Evolutionary conservation across 2,888 invertebrate genomes (phyloP).

Genomic region (Ochropacha duplaris): DNA sequence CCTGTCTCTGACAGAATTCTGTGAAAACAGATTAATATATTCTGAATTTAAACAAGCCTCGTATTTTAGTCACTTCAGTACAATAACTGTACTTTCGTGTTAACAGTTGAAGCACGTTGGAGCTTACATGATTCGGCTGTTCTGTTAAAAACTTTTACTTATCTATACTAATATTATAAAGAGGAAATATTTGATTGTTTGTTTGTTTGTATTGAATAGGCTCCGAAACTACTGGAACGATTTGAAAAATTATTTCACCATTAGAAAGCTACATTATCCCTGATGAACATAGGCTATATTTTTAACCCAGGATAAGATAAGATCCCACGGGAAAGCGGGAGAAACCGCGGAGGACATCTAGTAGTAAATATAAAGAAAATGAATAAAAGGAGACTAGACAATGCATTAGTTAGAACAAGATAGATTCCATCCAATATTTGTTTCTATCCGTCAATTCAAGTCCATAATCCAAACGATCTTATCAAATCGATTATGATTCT

Average conservation of each 20-base stretch:
- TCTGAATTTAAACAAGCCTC: neutral
- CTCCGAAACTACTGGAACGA: too few species aligned
- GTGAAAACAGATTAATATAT: slow-evolving; percentile 1
- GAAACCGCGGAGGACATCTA: too few species aligned
- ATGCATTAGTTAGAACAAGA: neutral
- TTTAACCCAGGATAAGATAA: too few species aligned
- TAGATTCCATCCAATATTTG: neutral
- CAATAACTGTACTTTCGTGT: neutral
- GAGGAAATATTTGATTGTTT: too few species aligned
- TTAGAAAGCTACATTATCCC: too few species aligned
- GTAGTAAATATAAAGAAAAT: neutral
- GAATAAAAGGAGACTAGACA: neutral
- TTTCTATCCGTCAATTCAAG: neutral
- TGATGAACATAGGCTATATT: too few species aligned
- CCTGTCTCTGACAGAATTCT: slow-evolving; percentile 14
- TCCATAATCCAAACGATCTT: neutral
- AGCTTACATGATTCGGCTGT: neutral
- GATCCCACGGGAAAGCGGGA: too few species aligned
- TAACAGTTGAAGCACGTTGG: neutral
- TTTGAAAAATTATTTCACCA: too few species aligned
- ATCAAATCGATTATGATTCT: neutral
- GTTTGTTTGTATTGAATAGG: too few species aligned
- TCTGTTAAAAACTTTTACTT: neutral
- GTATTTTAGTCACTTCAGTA: neutral
- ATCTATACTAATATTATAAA: too few species aligned